phyloP scores from a whole-genome alignment of 2,888 invertebrate genomes.

The Tethea ocularis region DNA sequence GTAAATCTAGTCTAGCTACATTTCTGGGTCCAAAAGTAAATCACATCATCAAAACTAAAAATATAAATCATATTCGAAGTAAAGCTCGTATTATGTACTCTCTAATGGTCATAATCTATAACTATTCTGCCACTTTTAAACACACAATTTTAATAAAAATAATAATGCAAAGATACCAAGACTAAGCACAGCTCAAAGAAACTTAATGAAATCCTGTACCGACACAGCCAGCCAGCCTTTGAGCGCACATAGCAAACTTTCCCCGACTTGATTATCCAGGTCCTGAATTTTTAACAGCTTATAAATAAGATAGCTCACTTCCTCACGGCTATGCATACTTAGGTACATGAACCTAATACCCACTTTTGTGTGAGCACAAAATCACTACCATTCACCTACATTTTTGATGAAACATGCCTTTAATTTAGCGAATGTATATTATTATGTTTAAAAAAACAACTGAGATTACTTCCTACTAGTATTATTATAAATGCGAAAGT shows the following conservation, averaged over 20 bases:
- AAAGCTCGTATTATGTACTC: too few species aligned
- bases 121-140: too few species aligned
- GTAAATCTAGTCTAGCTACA: too few species aligned
- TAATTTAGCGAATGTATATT: too few species aligned
- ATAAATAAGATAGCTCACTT: slow-evolving; percentile 8
- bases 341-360: slow-evolving; percentile 1
- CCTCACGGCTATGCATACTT: slow-evolving; percentile 1
- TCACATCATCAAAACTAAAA: too few species aligned
- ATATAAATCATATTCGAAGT: too few species aligned
- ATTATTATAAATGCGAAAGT: too few species aligned
- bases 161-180: background rate
- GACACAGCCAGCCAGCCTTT: background rate
- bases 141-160: background rate
- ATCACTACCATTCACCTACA: background rate
- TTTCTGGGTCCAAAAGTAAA: too few species aligned
- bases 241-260: slow-evolving; percentile 1
- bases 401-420: too few species aligned
- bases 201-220: slow-evolving; percentile 1
- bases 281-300: slow-evolving; percentile 4
- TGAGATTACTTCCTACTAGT: too few species aligned
- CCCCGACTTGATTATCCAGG: slow-evolving; percentile 6
- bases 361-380: background rate
- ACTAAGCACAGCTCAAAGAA: background rate
- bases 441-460: too few species aligned
- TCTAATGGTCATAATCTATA: too few species aligned